phyloP scores from a whole-genome alignment of 2,888 invertebrate genomes.

The Aphrophora alni region DNA sequence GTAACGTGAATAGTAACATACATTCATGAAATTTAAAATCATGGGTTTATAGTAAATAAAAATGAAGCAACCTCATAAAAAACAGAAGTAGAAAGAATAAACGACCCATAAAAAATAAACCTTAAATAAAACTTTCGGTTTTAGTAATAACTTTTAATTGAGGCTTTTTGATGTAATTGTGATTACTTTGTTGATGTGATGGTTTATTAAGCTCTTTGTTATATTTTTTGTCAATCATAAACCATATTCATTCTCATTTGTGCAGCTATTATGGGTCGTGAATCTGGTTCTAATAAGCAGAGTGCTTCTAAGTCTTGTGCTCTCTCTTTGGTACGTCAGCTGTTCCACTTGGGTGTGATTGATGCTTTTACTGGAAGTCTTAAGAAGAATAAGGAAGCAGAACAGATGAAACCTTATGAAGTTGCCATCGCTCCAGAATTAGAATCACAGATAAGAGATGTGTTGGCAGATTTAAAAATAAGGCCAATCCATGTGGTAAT shows the following conservation, averaged over 20 bases:
- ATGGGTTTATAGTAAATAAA: too few relatives aligned
- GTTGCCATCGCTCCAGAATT: conserved; percentile 80
- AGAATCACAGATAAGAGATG: conserved; percentile 64
- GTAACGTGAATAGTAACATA: too few relatives aligned
- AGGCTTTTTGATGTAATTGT: too few relatives aligned
- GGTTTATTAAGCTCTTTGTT: too few relatives aligned
- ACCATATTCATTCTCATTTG: conserved; percentile 15
- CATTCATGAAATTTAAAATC: too few relatives aligned
- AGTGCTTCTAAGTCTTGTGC: conserved; percentile 97
- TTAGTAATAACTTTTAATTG: too few relatives aligned
- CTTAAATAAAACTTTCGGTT: too few relatives aligned
- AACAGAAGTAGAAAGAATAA: too few relatives aligned
- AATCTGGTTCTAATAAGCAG: conserved; percentile 96
- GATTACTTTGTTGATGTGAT: too few relatives aligned
- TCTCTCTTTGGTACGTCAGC: conserved; percentile 89
- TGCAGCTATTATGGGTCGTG: conserved; percentile 70
- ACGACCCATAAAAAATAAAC: too few relatives aligned
- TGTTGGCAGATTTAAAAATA: conserved; percentile 58
- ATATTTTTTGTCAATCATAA: too few relatives aligned
- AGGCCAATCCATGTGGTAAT: conserved; percentile 52
- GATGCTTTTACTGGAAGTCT: conserved; percentile 86
- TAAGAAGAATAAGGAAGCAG: conserved; percentile 79
- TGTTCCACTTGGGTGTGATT: conserved; percentile 93
- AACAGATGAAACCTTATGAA: conserved; percentile 77
- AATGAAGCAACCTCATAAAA: too few relatives aligned